Evolutionary conservation across 2,113 vertebrate genomes (phyloP), one percentile per base, ranked within the genome.

Genomic region (Ranitomeya variabilis): DNA sequence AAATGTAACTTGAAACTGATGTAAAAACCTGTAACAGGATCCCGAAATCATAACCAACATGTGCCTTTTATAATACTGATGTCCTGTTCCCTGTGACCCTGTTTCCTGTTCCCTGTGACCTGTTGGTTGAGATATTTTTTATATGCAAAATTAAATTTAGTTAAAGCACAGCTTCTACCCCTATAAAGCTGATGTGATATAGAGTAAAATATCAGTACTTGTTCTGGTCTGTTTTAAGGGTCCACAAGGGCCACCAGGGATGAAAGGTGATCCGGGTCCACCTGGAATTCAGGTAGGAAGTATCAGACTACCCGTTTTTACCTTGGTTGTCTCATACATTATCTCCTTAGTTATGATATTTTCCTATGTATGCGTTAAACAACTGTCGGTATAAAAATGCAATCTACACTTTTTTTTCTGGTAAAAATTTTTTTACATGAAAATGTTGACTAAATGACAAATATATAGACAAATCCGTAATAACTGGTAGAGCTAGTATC

Each of bases 241-340:
- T 15, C 2, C 26, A 52, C 55, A 83, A 6, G 86, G 86, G 5
- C 51, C 6, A 4, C 78, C 64, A 26, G 86, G 86, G 7, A 59
- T 64, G 15, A 82, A 88, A 76, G 87, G 87, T 26, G 80, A 88
- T 83, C 57, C 57, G 31, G 87, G 87, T 4, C 31, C 37, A 16
- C 87, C 87, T 26, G 87, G 87, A 26, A 7, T 31, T 23, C 87
- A 88, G 45, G 87, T 88, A 88, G 62, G 80, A 73, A 31, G n/a
- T 51, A 21, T 52, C 0, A 9, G 13, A 76, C 37, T 76, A 1
- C 3, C 10, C 31, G 21, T 51, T 52, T 52, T 21, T 52, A 21
- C 18, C 52, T 7, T 51, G 15, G 52, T 52, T 45, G 16, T 37
- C 37, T 45, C 3, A 45, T 45, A 45, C 37, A 45, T 45, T 45